Base-by-base conservation (phyloP, 37 sponge, comb jelly and placozoan genomes). In the Corticium candelabrum region DNA sequence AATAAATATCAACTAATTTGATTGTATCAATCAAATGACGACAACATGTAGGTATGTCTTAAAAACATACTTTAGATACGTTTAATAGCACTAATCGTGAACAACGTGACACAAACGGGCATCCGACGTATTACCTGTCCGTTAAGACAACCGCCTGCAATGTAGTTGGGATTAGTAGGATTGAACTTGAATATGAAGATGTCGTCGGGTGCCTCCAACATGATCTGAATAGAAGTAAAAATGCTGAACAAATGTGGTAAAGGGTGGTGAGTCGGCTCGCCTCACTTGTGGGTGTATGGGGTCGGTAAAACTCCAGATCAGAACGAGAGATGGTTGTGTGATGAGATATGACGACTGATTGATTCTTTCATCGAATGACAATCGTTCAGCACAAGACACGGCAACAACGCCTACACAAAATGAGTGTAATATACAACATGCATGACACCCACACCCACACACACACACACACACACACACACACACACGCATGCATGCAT, bases 261-360 rank as follows among this genome's bases (percentile, higher is more conserved):
- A 71, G 21, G 5, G 36, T 71, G 21, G 36, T 71, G 34, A 15
- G 27, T 21, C 27, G 21, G 67, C 21, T 50, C 11, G 11, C 21
- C 11, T 50, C 21, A 89, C 90, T 86, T 77, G 86, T 2, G 95
- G 95, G 41, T 94, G 95, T 29, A 97, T 97, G 41, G 99, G 99
- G 77, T 97, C 99, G 50, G 90, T 82, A 76, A 97, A 97, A 38
- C 95, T 91, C 99, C 99, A 97, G 37, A 97, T 85, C 30, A 97
- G 87, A 62, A 97, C 82, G 34, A 94, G 86, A 27, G 90, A 89
- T 1, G 68, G 84, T 2, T 82, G 74, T 69, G 79, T 43, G 37
- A 87, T 68, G 43, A 89, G 77, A 2, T 74, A 71, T 35, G 87
- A 80, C 35, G 86, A 89, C n/a, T 88, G 86, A 30, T 97, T 93